A percentile compares a stretch with the other conserved stretches of the same genome.
These are phyloP conservation scores for Stenodera caucasica DNA, from an alignment of 2,888 invertebrate species.

Conservation along the genomic window DNA sequence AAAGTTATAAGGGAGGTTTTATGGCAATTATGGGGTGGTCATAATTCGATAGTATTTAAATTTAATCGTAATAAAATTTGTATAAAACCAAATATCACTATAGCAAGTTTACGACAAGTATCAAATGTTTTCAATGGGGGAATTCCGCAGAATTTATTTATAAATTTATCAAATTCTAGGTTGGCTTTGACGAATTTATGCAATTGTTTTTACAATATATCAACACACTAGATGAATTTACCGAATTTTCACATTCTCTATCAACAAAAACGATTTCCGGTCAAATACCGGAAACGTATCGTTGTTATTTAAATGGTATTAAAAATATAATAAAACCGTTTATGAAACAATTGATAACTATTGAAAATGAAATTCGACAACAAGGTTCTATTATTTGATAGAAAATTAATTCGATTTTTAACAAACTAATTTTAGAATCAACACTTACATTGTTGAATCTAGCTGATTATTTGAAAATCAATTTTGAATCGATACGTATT, in stretches of 20 bases:
- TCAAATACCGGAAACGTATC: constrained; percentile 44
- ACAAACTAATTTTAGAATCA: constrained; percentile 43
- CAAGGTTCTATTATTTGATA: constrained; percentile 47
- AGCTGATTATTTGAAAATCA: constrained; percentile 36
- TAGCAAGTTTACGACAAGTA: constrained; percentile 49
- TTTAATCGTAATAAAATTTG: constrained; percentile 43
- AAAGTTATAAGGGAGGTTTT: constrained; percentile 52
- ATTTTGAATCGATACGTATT: constrained; percentile 43
- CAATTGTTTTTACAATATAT: constrained; percentile 48
- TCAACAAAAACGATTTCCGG: not conserved
- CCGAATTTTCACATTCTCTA: constrained; percentile 41
- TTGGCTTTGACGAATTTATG: constrained; percentile 41
- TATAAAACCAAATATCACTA: constrained; percentile 44
- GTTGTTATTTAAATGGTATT: constrained; percentile 44
- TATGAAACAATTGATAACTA: constrained; percentile 38
- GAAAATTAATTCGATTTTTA: too few relatives aligned
- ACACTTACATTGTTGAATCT: constrained; percentile 48
- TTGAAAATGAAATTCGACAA: constrained; percentile 45
- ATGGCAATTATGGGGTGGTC: constrained; percentile 49
- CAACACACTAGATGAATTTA: constrained; percentile 46
- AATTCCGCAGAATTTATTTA: too few relatives aligned
- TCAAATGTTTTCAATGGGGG: too few relatives aligned
- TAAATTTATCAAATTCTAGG: constrained; percentile 33
- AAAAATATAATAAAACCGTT: constrained; percentile 44
- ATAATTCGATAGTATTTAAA: constrained; percentile 45